These are phyloP conservation scores for Selenia dentaria DNA, from an alignment of 2,888 invertebrate genomes.

Conservation along the genomic window DNA sequence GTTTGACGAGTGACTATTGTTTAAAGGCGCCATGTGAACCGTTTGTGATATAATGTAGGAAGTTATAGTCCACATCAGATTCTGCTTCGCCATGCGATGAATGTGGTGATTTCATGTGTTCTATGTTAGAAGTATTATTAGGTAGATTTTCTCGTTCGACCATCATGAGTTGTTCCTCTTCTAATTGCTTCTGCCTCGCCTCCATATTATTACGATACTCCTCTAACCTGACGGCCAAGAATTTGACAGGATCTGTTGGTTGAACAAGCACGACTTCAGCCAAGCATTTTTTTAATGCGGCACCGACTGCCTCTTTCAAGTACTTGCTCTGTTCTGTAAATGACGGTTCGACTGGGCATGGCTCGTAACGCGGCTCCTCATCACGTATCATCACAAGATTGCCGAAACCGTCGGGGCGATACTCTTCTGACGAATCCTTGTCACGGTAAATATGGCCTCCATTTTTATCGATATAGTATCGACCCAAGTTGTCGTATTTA, in stretches of 20 bases:
- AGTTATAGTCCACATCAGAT: neutral
- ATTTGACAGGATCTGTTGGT: constrained; percentile 48
- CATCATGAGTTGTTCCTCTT: constrained; percentile 29
- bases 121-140: no score
- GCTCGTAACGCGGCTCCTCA: constrained; percentile 2
- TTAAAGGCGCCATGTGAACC: neutral
- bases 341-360: constrained; percentile 32
- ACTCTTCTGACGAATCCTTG: constrained; percentile 32
- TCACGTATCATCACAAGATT: constrained; percentile 38
- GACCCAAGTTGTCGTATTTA: constrained; percentile 43
- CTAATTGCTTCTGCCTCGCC: constrained; percentile 17
- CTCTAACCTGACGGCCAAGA: constrained; percentile 42
- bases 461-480: constrained; percentile 37
- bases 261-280: constrained; percentile 48
- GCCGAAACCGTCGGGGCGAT: constrained; percentile 41
- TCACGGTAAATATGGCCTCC: constrained; percentile 40
- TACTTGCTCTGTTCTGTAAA: constrained; percentile 42
- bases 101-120: neutral
- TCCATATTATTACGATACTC: constrained; percentile 37
- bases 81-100: neutral
- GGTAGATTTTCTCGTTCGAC: constrained; percentile 22
- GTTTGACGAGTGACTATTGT: no score
- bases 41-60: neutral
- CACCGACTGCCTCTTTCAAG: constrained; percentile 42
- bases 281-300: constrained; percentile 46